Percentiles rank a stretch among this genome's conserved stretches.
Conservation (phyloP, 2,797 vertebrate species). For the Cirrhinus mrigala region DNA sequence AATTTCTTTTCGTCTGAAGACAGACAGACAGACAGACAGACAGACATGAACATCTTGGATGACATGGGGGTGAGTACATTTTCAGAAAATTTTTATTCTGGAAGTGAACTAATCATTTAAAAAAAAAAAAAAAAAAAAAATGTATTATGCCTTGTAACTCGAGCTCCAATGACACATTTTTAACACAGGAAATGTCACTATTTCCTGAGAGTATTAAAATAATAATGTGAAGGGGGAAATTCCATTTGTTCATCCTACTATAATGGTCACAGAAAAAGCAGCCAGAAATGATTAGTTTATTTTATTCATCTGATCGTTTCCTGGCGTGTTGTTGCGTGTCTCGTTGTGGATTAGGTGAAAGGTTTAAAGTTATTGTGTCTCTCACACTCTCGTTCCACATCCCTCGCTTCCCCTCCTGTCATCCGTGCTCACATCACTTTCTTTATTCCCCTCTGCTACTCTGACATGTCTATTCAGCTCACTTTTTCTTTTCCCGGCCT, state of each 20-base stretch:
- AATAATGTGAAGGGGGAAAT: not conserved
- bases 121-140: not conserved
- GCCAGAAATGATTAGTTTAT: not conserved
- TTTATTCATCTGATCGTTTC: slow-evolving; percentile 15
- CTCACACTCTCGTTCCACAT: not conserved
- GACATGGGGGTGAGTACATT: too few relatives aligned
- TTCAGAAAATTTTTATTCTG: too few relatives aligned
- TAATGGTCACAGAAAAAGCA: not conserved
- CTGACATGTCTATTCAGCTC: slow-evolving; percentile 48
- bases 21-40: too few relatives aligned
- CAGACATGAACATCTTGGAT: too few relatives aligned
- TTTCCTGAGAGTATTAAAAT: not conserved
- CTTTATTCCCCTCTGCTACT: slow-evolving; percentile 16
- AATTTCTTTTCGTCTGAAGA: too few relatives aligned
- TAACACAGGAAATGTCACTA: not conserved
- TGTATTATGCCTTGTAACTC: not conserved
- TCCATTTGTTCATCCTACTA: not conserved
- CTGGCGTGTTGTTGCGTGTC: slow-evolving; percentile 42
- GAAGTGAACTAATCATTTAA: too few relatives aligned
- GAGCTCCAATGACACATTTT: not conserved
- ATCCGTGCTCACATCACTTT: slow-evolving; percentile 9
- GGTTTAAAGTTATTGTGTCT: slow-evolving; percentile 37
- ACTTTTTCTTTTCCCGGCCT: slow-evolving; percentile 6
- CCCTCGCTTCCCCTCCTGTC: not conserved
- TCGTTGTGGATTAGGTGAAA: slow-evolving; percentile 27